phyloP scores from a whole-genome alignment of 2,888 invertebrate genomes.

The Eristalis arbustorum region DNA sequence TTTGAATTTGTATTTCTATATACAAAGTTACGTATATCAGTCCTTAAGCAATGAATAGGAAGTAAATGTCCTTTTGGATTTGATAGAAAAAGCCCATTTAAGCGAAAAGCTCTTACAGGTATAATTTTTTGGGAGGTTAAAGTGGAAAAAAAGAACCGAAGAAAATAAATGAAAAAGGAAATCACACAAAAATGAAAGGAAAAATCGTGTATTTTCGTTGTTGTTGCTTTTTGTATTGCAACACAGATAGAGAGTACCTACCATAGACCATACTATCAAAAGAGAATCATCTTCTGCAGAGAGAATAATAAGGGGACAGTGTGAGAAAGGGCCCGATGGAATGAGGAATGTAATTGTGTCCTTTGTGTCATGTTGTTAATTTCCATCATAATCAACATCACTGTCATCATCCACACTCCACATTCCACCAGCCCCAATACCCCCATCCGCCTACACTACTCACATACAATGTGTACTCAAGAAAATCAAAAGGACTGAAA shows the following conservation, averaged over 20 bases:
- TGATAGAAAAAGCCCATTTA: slow-evolving; percentile 63
- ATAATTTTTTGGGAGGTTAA: slow-evolving; percentile 53
- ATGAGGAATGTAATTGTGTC: slow-evolving; percentile 49
- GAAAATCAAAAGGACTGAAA: slow-evolving; percentile 44
- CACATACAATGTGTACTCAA: slow-evolving; percentile 37
- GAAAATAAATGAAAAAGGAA: background rate
- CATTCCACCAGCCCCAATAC: background rate
- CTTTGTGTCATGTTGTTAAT: slow-evolving; percentile 61
- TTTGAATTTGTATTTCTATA: slow-evolving; percentile 26
- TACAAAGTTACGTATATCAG: slow-evolving; percentile 34
- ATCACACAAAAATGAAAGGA: background rate
- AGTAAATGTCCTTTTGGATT: slow-evolving; percentile 63
- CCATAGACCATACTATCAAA: background rate
- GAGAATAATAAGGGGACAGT: slow-evolving; percentile 16
- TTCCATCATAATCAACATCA: slow-evolving; percentile 61
- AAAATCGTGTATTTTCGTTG: slow-evolving; percentile 3
- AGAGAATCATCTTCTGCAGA: slow-evolving; percentile 32
- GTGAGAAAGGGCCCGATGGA: slow-evolving; percentile 7
- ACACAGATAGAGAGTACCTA: slow-evolving; percentile 50
- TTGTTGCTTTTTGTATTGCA: slow-evolving; percentile 47
- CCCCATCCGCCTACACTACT: background rate
- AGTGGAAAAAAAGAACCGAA: slow-evolving; percentile 11
- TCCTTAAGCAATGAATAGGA: slow-evolving; percentile 59
- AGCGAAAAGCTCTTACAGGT: slow-evolving; percentile 68
- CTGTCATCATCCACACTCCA: slow-evolving; percentile 42